Percentiles rank a stretch among this genome's conserved stretches.
Evolutionary conservation across 2,797 vertebrate genomes (phyloP).

Genomic region (Rhinophrynus dorsalis): DNA sequence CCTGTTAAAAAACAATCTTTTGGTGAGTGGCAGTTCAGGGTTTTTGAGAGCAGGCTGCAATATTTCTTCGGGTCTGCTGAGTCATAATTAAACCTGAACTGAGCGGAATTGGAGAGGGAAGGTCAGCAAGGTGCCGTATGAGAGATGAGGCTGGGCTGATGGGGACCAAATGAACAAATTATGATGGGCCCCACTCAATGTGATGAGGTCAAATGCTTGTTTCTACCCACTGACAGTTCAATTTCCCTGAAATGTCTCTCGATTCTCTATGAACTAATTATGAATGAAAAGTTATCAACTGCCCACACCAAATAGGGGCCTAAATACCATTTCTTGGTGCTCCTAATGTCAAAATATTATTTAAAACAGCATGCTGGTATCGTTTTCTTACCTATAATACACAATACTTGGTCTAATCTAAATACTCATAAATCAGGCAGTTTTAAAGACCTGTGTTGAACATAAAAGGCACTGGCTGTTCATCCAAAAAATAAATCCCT

Average conservation of each 20-base stretch:
- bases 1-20: constrained; percentile 91
- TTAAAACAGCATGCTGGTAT: constrained; percentile 73
- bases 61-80: constrained; percentile 87
- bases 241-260: constrained; percentile 96
- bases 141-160: constrained; percentile 93
- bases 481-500: background rate
- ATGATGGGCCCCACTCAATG: constrained; percentile 98
- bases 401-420: constrained; percentile 80
- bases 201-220: constrained; percentile 99
- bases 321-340: constrained; percentile 88
- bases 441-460: constrained; percentile 51
- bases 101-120: constrained; percentile 89
- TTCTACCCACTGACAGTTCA: constrained; percentile 98
- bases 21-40: constrained; percentile 92
- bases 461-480: background rate
- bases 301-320: constrained; percentile 81
- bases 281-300: constrained; percentile 99
- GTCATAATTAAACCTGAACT: constrained; percentile 98
- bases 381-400: constrained; percentile 70
- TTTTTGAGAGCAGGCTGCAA: constrained; percentile 89
- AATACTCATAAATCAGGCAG: constrained; percentile 77
- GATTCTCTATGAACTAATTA: constrained; percentile 96
- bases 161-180: constrained; percentile 99
- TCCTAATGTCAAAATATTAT: constrained; percentile 99
- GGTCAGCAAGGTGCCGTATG: constrained; percentile 87